phyloP scores from a whole-genome alignment of 2,797 vertebrate genomes.

The Pangasius sanitwongsei region DNA sequence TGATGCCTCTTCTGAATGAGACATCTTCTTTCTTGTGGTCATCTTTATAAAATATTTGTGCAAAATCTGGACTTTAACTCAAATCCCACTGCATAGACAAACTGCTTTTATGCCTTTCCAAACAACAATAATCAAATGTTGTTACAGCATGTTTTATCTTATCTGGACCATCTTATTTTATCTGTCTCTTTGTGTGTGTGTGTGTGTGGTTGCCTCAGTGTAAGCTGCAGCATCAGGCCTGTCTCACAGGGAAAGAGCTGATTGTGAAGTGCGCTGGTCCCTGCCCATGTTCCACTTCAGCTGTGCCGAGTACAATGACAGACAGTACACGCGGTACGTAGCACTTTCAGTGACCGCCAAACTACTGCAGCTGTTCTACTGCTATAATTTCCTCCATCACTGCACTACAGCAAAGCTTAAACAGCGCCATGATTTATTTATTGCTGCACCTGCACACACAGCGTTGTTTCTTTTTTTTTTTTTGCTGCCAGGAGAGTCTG shows the following conservation, averaged over 20 bases:
- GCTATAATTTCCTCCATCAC: not conserved
- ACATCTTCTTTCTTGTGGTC: slow-evolving; percentile 50
- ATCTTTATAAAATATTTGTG: slow-evolving; percentile 75
- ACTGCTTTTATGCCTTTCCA: not conserved
- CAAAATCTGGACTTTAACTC: slow-evolving; percentile 60
- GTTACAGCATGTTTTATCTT: not conserved
- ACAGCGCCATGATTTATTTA: slow-evolving; percentile 27
- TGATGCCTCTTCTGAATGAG: slow-evolving; percentile 44
- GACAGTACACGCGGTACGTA: slow-evolving; percentile 81
- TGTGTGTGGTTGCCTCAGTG: slow-evolving; percentile 76
- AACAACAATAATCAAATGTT: slow-evolving; percentile 28
- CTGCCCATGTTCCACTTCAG: slow-evolving; percentile 88
- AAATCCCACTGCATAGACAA: slow-evolving; percentile 52
- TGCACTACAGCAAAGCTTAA: slow-evolving; percentile 13
- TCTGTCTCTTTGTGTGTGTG: slow-evolving; percentile 43
- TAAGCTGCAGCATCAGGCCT: slow-evolving; percentile 96
- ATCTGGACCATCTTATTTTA: not conserved
- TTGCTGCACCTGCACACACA: slow-evolving; percentile 6
- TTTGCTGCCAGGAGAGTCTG: slow-evolving; percentile 5
- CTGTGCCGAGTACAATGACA: slow-evolving; percentile 65
- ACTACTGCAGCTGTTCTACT: slow-evolving; percentile 6
- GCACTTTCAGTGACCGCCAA: slow-evolving; percentile 4
- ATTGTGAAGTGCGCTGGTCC: slow-evolving; percentile 85
- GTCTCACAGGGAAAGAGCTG: slow-evolving; percentile 91
- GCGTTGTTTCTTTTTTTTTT: not conserved